Conservation (phyloP, 2,888 invertebrate genomes). For the Nomada fabriciana region DNA sequence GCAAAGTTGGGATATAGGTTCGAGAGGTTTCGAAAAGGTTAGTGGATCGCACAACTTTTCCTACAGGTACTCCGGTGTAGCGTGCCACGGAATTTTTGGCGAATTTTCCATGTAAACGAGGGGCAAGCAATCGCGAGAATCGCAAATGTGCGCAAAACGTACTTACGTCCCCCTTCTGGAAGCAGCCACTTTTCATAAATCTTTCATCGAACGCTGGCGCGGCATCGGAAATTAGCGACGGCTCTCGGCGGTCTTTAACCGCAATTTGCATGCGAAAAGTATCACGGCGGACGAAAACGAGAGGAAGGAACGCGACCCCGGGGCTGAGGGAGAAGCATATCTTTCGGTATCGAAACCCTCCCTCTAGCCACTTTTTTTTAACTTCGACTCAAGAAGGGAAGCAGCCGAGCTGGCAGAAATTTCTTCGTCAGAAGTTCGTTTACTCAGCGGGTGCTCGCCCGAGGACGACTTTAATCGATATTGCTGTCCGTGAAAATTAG, state of each 20-base stretch:
- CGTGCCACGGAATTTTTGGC: background rate
- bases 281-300: constrained; percentile 19
- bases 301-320: background rate
- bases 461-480: constrained; percentile 53
- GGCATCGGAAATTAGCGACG: constrained; percentile 67
- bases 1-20: background rate
- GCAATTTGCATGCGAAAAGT: constrained; percentile 71
- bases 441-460: constrained; percentile 10
- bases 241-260: constrained; percentile 50
- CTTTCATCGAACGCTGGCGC: constrained; percentile 73
- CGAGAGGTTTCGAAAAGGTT: background rate
- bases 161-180: background rate
- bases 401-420: background rate
- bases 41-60: constrained; percentile 17
- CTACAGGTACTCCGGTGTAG: background rate
- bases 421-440: constrained; percentile 23
- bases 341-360: constrained; percentile 38
- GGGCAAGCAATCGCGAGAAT: background rate
- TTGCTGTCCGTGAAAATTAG: constrained; percentile 52
- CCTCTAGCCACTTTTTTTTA: background rate
- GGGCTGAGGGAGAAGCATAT: constrained; percentile 11
- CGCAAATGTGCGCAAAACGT: background rate
- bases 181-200: constrained; percentile 73
- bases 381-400: background rate
- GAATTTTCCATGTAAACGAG: background rate